A percentile compares a stretch with the other conserved stretches of the same genome.
Evolutionary conservation across 1,140 invertebrate genomes (phyloP).

Genomic region (Trichogramma pretiosum): DNA sequence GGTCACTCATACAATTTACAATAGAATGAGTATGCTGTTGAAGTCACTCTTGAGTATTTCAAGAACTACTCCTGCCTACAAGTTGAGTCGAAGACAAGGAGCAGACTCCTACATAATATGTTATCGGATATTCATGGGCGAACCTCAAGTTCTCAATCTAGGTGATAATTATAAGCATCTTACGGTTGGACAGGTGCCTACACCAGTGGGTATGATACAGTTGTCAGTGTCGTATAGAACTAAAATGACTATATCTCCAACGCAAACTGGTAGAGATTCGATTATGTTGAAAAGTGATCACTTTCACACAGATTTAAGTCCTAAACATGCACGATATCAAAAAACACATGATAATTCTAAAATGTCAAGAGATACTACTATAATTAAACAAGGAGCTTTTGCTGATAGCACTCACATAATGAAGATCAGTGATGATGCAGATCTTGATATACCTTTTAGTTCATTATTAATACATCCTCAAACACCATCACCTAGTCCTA

Average conservation of each 20-base stretch:
- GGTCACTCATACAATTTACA: conserved; percentile 77
- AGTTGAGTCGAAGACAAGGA: conserved; percentile 74
- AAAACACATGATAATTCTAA: conserved; percentile 37
- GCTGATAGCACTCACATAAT: conserved; percentile 49
- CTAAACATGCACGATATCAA: conserved; percentile 53
- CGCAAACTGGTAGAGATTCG: conserved; percentile 58
- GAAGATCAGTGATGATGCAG: conserved; percentile 50
- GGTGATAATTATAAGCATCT: conserved; percentile 67
- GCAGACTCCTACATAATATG: conserved; percentile 82
- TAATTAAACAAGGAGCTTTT: conserved; percentile 62
- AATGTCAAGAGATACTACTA: conserved; percentile 54
- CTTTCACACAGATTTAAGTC: conserved; percentile 69
- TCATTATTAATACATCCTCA: conserved; percentile 49
- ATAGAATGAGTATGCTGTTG: conserved; percentile 79
- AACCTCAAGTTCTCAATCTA: conserved; percentile 67
- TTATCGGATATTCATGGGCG: conserved; percentile 80
- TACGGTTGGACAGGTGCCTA: conserved; percentile 72
- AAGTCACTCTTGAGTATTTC: conserved; percentile 84
- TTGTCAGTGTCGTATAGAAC: conserved; percentile 76
- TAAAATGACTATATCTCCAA: conserved; percentile 81
- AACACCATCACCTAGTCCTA: conserved; percentile 39
- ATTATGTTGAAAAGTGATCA: conserved; percentile 87
- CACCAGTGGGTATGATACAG: conserved; percentile 70
- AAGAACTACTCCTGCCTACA: conserved; percentile 84
- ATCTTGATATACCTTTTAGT: conserved; percentile 59